Evolutionary conservation across 1,140 invertebrate species (phyloP).

Genomic region (Drosophila ambigua): DNA sequence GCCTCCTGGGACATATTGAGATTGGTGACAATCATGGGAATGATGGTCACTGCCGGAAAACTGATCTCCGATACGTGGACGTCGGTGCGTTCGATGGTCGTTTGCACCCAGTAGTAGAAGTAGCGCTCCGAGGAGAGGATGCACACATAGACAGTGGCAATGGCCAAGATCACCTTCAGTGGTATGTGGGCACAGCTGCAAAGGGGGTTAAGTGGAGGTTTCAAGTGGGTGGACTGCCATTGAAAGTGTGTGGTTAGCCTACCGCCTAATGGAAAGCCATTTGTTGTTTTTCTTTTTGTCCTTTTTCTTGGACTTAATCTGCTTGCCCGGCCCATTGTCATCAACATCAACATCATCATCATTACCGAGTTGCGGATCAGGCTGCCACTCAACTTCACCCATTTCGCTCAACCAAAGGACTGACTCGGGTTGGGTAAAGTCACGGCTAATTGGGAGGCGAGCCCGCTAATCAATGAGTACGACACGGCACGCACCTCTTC

Average conservation of each 20-base stretch:
- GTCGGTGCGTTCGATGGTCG: constrained; percentile 72
- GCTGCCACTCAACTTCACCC: constrained; percentile 34
- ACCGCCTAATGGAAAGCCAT: constrained; percentile 37
- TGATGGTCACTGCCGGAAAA: constrained; percentile 72
- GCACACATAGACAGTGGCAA: constrained; percentile 51
- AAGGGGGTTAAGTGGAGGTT: not conserved
- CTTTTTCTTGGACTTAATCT: not conserved
- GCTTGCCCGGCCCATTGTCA: constrained; percentile 7
- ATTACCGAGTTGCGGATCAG: not conserved
- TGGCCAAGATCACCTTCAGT: constrained; percentile 20
- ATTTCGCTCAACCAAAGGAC: constrained; percentile 35
- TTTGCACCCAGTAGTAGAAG: constrained; percentile 75
- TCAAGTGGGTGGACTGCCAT: not conserved
- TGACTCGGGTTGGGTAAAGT: constrained; percentile 17
- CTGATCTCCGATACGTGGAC: constrained; percentile 71
- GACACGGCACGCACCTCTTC: constrained; percentile 29
- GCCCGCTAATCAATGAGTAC: constrained; percentile 54
- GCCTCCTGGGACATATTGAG: not conserved
- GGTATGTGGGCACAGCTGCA: constrained; percentile 32
- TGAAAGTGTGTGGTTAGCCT: not conserved
- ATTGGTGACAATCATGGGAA: constrained; percentile 38
- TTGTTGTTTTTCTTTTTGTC: not conserved
- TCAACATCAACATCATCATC: constrained; percentile 49
- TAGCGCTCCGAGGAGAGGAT: constrained; percentile 69
- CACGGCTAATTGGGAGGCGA: constrained; percentile 44